Conservation (phyloP, 2,113 vertebrate species). For the Rhinogobius similis region DNA sequence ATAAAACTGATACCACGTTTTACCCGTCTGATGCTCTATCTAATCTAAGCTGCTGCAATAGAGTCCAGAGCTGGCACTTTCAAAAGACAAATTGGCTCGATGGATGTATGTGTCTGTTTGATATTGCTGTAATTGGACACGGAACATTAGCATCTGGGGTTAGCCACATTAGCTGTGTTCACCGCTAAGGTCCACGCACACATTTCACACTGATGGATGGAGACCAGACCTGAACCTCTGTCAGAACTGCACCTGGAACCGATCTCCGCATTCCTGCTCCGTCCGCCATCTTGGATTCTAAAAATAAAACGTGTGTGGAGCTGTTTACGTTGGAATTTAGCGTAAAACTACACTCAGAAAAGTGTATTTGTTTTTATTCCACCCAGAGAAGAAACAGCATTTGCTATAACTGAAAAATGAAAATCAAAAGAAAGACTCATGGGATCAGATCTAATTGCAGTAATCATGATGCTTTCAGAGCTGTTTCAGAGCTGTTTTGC, state of each 20-base stretch:
- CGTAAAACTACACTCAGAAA: not conserved
- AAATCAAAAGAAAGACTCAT: not conserved
- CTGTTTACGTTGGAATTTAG: not conserved
- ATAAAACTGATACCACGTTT: no score
- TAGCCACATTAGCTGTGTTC: not conserved
- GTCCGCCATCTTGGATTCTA: not conserved
- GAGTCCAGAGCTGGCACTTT: no score
- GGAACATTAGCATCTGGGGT: not conserved
- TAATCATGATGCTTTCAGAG: not conserved
- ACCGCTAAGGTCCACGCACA: not conserved
- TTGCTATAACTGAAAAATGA: not conserved
- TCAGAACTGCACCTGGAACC: slow-evolving; percentile 1
- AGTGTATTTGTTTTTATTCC: not conserved
- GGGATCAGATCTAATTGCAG: not conserved
- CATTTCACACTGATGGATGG: not conserved
- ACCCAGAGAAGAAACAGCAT: not conserved
- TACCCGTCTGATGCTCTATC: no score
- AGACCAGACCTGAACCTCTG: not conserved
- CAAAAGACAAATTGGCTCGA: no score
- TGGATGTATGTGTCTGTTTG: no score
- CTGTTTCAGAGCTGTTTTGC: no score
- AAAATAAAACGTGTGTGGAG: slow-evolving; percentile 5
- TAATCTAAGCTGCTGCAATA: no score
- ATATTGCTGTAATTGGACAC: no score
- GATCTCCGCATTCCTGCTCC: not conserved